Base-by-base conservation (phyloP, 2,113 vertebrate species). In the Epinephelus cyanopodus region DNA sequence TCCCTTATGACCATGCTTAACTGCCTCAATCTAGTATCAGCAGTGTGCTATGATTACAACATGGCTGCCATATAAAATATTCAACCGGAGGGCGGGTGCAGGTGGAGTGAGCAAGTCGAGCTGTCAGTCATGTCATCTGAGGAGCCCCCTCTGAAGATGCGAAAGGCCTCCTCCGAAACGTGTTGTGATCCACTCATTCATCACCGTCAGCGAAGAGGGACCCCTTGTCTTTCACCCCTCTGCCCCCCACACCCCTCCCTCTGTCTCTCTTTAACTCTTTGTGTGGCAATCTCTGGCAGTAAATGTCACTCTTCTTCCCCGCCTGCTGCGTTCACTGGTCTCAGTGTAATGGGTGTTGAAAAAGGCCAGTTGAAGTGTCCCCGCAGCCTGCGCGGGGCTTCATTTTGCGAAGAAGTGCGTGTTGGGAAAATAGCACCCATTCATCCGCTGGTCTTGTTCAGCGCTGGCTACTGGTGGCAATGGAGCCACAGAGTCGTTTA, bases 131-230 rank as follows among this genome's bases (percentile, higher is more conserved):
- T 90, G 90, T 93, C 91, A 92, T 84, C 74, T 58, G 83, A 94
- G 92, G 89, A 90, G 53, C 92, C 92, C 76, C 88, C 9, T 82
- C 80, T 88, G 90, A 82, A 87, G 83, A 79, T 42, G 64, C 85
- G 15, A 80, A 45, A 92, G 92, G 73, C 82, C 68, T 93, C 84
- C 73, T 71, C 76, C 47, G 66, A 91, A 91, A 94, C 85, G 89
- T 92, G 73, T 93, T 93, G 90, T 92, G 90, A 85, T 95, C 74
- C 74, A 87, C 77, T 92, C 95, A 88, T 90, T 94, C 89, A 94
- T 94, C 94, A 94, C 87, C 74, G 81, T 84, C 87, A 88, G 79
- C 54, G 77, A 75, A 90, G 89, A 93, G 81, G 50, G 67, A 78
- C 82, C 64, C 64, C 91, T 93, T 77, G 71, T 92, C 82, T 95